Evolutionary conservation across 2,797 vertebrate species (phyloP).

Genomic region (Ctenochaetus hawaiiensis): DNA sequence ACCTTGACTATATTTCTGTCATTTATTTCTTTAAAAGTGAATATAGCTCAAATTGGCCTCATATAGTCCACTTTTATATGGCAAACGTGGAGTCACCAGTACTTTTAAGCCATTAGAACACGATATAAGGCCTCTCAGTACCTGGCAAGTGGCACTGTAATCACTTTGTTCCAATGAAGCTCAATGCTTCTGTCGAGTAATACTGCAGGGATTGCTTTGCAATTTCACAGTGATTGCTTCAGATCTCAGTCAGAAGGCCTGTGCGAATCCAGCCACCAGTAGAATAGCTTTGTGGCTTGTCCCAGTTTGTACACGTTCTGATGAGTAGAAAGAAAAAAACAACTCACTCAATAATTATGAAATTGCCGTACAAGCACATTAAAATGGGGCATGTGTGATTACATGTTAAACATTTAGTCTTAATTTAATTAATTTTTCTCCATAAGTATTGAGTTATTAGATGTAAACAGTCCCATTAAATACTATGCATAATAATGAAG

Average conservation of each 20-base stretch:
- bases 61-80: slow-evolving; percentile 1
- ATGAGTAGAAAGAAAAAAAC: slow-evolving; percentile 27
- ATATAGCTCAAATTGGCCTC: slow-evolving; percentile 14
- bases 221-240: slow-evolving; percentile 80
- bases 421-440: slow-evolving; percentile 35
- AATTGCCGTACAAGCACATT: slow-evolving; percentile 54
- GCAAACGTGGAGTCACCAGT: slow-evolving; percentile 20
- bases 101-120: slow-evolving; percentile 54
- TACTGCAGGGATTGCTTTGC: slow-evolving; percentile 76
- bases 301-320: slow-evolving; percentile 63
- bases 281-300: slow-evolving; percentile 56
- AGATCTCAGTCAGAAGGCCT: slow-evolving; percentile 69
- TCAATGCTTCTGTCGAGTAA: slow-evolving; percentile 63
- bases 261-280: slow-evolving; percentile 62
- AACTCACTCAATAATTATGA: slow-evolving; percentile 47
- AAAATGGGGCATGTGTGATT: slow-evolving; percentile 56
- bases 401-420: slow-evolving; percentile 52
- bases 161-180: slow-evolving; percentile 63
- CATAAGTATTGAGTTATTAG: slow-evolving; percentile 22
- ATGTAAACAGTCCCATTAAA: slow-evolving; percentile 22
- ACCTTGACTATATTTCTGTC: background rate
- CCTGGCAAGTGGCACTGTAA: slow-evolving; percentile 64
- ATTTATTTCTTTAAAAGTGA: background rate
- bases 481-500: slow-evolving; percentile 7
- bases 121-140: slow-evolving; percentile 39